Evolutionary conservation across 2,113 vertebrate genomes (phyloP), one percentile per base, ranked within the genome.

Genomic region (Laticauda laticaudata): DNA sequence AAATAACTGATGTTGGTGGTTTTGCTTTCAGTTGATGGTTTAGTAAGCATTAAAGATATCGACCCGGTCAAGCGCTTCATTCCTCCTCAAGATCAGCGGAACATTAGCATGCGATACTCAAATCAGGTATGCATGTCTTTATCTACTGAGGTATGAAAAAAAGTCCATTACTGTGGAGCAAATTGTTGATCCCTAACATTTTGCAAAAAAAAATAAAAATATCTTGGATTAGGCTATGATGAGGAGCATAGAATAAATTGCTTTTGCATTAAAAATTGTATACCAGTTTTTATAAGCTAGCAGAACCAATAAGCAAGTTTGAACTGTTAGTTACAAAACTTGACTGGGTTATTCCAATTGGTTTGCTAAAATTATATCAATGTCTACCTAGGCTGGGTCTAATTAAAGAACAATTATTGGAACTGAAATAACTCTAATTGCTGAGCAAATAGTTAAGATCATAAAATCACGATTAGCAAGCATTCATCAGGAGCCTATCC

Each of bases 41-140:
- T 99, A 96, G 98, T 99, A 96, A 99, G 98, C 94, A 99, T 99
- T 15, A 99, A 98, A 94, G 99, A 99, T 81, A 98, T 99, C 0
- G 99, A 99, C 96, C 99, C 99, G 18, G 64, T 99, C 4, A 98
- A 98, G 48, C 99, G 99, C 39, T 98, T 99, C 0, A 90, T 99
- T 0, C 96, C 98, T 5, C 96, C 96, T 5, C 96, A 98, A 95
- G 98, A 98, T 92, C 99, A 99, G 93, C 97, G 99, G 75, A 99
- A 99, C 0, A 98, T 99, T 95, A 99, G 98, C 97, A 99, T 99
- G 99, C 97, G 99, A 88, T 99, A 98, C 97, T 99, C 99, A 51
- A 99, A 99, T 95, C 99, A 99, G 99, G 99, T 99, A 93, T 96
- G 95, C 29, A 2, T 1, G 18, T 54, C 4, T 26, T 93, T 24